Evolutionary conservation across 2,888 invertebrate genomes (phyloP).

Genomic region (Rapana venosa): DNA sequence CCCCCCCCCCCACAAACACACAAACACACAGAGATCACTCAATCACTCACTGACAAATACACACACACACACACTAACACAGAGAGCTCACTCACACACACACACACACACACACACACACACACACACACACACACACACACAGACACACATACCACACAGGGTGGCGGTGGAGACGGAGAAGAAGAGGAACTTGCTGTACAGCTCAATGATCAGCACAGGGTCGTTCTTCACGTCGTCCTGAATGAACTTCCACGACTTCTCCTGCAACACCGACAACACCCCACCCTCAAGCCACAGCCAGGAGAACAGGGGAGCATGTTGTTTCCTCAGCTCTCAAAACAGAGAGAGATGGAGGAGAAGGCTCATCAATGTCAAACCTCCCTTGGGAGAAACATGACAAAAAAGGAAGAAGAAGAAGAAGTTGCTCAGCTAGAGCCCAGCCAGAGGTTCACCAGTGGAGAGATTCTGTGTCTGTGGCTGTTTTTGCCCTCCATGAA

Average conservation of each 20-base stretch:
- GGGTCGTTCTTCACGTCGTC: conserved; percentile 57
- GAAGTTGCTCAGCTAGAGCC: no score
- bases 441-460: no score
- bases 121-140: conserved; percentile 22
- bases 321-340: no score
- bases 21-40: background rate
- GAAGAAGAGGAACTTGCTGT: conserved; percentile 66
- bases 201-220: conserved; percentile 58
- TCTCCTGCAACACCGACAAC: conserved; percentile 50
- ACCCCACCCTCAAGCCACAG: background rate
- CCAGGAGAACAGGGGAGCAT: background rate
- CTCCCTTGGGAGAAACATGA: no score
- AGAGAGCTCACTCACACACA: background rate
- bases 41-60: background rate
- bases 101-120: background rate
- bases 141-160: conserved; percentile 60
- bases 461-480: no score
- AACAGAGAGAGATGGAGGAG: background rate
- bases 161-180: conserved; percentile 71
- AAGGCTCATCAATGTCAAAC: no score
- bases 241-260: conserved; percentile 66
- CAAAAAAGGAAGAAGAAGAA: background rate
- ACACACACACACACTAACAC: conserved; percentile 16
- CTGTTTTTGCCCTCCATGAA: no score
- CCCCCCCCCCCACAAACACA: background rate